A percentile compares a stretch with the other conserved stretches of the same genome.
Evolutionary conservation across 2,113 vertebrate species (phyloP).

Genomic region (Litocranius walleri): DNA sequence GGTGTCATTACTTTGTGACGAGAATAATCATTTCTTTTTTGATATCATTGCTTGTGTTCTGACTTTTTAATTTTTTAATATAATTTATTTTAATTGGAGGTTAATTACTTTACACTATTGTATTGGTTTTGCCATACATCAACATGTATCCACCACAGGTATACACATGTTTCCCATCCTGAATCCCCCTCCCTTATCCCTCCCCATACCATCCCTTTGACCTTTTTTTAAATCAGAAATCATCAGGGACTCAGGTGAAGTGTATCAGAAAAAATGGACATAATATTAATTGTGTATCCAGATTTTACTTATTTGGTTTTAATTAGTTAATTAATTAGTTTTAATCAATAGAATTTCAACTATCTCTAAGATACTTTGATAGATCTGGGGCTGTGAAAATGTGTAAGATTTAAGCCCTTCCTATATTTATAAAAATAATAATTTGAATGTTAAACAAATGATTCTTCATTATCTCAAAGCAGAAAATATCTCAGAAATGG

Average conservation of each 20-base stretch:
- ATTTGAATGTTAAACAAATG: neutral
- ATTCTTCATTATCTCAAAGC: neutral
- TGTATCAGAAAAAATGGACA: neutral
- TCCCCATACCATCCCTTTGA: too few relatives aligned
- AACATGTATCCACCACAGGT: too few relatives aligned
- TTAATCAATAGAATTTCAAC: neutral
- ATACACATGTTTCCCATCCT: too few relatives aligned
- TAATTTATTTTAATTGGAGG: too few relatives aligned
- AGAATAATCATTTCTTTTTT: neutral
- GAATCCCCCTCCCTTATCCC: too few relatives aligned
- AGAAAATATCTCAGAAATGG: neutral
- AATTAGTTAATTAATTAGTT: neutral
- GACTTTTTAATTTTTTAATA: too few relatives aligned
- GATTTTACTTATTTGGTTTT: neutral
- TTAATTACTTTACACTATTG: too few relatives aligned
- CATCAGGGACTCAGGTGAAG: neutral
- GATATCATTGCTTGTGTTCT: neutral
- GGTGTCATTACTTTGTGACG: neutral
- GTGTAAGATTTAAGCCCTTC: accelerated
- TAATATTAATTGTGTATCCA: neutral
- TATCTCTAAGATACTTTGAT: neutral
- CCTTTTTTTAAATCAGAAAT: neutral
- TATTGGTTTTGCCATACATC: too few relatives aligned
- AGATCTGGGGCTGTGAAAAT: neutral
- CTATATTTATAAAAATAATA: neutral